Percentiles rank a stretch among this genome's conserved stretches.
Conservation (phyloP, 2,797 vertebrate genomes). For the Emydoidea blandingii region DNA sequence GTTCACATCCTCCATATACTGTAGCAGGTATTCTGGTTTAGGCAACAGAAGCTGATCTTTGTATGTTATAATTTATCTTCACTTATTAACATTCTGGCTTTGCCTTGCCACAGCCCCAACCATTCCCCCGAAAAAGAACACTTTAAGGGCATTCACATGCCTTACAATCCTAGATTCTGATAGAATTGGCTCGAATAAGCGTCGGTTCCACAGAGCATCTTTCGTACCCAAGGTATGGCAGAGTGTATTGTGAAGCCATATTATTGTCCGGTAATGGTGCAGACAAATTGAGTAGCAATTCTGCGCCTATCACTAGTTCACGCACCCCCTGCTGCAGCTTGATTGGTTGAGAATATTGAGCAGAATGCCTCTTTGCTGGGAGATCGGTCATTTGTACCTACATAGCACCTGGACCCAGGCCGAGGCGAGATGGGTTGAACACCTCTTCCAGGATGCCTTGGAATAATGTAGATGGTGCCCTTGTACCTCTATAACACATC, state of each 20-base stretch:
- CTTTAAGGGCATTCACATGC: background rate
- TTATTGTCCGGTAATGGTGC: background rate
- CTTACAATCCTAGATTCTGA: background rate
- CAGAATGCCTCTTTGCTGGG: background rate
- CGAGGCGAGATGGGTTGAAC: background rate
- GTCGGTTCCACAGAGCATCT: background rate
- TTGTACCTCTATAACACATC: too few relatives aligned
- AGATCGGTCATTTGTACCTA: background rate
- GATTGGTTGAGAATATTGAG: background rate
- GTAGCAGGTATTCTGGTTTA: background rate
- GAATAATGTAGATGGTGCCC: background rate
- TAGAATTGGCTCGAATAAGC: background rate
- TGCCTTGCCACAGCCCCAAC: rapidly evolving
- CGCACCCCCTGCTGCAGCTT: background rate
- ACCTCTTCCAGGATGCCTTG: background rate
- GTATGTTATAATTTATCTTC: rapidly evolving
- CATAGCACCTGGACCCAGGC: rapidly evolving
- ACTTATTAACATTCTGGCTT: background rate
- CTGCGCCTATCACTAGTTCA: background rate
- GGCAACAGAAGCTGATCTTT: background rate
- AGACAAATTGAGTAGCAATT: background rate
- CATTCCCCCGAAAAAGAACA: background rate
- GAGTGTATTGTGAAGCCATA: background rate
- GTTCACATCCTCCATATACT: rapidly evolving
- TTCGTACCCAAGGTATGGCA: background rate